Conservation (phyloP, 2,888 invertebrate genomes). For the Melanostoma scalare region DNA sequence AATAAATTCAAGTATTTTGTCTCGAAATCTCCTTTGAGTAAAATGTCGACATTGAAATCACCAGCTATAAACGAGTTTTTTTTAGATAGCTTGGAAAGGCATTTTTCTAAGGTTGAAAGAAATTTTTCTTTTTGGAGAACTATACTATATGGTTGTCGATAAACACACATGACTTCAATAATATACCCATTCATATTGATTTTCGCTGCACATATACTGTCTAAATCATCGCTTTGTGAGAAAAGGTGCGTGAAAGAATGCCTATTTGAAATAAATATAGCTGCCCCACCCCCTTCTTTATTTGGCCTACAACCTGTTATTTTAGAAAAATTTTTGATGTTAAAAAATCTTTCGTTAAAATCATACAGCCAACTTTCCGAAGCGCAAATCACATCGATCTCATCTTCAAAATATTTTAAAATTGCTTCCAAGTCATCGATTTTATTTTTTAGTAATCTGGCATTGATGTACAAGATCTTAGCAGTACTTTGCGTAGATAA, state of each 20-base stretch:
- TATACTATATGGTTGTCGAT: background rate
- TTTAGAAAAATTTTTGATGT: constrained; percentile 9
- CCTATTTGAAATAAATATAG: constrained; percentile 15
- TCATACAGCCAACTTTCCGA: constrained; percentile 11
- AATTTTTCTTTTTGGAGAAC: constrained; percentile 14
- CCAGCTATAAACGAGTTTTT: constrained; percentile 13
- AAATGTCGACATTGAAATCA: constrained; percentile 15
- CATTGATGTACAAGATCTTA: constrained; percentile 10
- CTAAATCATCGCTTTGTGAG: constrained; percentile 5
- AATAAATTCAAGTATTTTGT: constrained; percentile 7
- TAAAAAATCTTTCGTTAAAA: constrained; percentile 11
- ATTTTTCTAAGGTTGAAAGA: constrained; percentile 15
- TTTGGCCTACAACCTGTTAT: constrained; percentile 10
- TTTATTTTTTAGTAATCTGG: constrained; percentile 8
- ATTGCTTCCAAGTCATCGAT: constrained; percentile 10
- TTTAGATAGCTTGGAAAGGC: constrained; percentile 4
- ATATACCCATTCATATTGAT: background rate
- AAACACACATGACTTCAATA: constrained; percentile 13
- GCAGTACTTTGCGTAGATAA: background rate
- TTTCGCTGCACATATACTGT: constrained; percentile 7
- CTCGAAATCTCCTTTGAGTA: background rate
- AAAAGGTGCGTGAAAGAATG: constrained; percentile 19
- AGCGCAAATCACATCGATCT: constrained; percentile 2
- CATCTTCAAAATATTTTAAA: background rate
- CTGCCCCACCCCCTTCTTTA: constrained; percentile 6